phyloP scores from a whole-genome alignment of 2,888 invertebrate species.

The Heliconius sara region DNA sequence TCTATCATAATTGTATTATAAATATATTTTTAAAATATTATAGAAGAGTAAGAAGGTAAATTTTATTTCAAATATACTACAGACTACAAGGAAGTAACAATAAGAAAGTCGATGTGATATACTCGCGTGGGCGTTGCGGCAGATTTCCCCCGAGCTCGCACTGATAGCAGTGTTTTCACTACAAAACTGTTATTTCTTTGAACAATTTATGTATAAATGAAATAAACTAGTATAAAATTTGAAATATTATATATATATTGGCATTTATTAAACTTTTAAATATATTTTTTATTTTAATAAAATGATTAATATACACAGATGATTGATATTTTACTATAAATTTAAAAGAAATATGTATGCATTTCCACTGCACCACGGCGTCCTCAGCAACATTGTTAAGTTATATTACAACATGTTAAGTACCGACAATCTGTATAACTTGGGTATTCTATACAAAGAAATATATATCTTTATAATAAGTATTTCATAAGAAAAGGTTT shows the following conservation, averaged over 20 bases:
- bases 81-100: slow-evolving; percentile 22
- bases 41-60: neutral
- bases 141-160: slow-evolving; percentile 44
- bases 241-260: neutral
- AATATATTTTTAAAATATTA: neutral
- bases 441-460: no score
- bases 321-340: no score
- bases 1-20: neutral
- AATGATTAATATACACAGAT: neutral
- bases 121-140: slow-evolving; percentile 42
- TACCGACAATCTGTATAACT: no score
- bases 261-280: neutral
- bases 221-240: neutral
- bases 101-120: slow-evolving; percentile 32
- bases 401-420: no score
- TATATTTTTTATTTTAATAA: neutral
- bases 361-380: no score
- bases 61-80: slow-evolving; percentile 5
- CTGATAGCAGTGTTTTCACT: slow-evolving; percentile 41
- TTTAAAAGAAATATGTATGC: no score
- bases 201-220: slow-evolving; percentile 29
- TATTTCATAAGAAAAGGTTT: no score
- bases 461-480: no score
- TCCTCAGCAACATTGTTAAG: no score
- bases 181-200: slow-evolving; percentile 38